Evolutionary conservation across 2,113 vertebrate species (phyloP), one percentile per base, ranked within the genome.

Genomic region (Scomber japonicus): DNA sequence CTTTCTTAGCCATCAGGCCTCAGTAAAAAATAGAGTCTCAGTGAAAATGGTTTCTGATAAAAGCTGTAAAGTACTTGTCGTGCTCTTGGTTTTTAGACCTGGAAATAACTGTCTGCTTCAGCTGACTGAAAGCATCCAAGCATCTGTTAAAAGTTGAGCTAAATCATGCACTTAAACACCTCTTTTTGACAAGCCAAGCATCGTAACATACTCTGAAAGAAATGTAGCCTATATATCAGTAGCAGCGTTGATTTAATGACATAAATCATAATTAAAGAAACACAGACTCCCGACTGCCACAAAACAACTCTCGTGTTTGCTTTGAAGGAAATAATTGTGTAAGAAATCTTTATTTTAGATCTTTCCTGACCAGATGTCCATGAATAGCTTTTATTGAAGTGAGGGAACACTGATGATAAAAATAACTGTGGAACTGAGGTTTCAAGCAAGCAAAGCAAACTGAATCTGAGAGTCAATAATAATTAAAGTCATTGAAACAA

Each of bases 1-100:
- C 74, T 88, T 90, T 70, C 76, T 80, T 44, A 79, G 46, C 74
- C 68, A 16, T 60, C 72, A 73, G 82, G 71, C 55, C 71, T 87
- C 7, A 1, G 77, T 44, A 59, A 49, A 79, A 87, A 84, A 78
- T 77, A 82, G 75, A 75, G 78, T 57, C 61, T 51, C 45, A 1
- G 65, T 78, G 59, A 46, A 83, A 85, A 56, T 11, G 56, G 51
- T 56, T 51, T 31, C 40, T 56, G 54, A 50, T 66, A 54, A 65
- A 72, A 3, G 56, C 61, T 12, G 46, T n/a, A 19, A 72, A 30
- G 59, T 62, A 55, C 51, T 16, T 53, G 46, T 48, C 59, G 60
- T 50, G 24, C 60, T 12, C 40, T 19, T 4, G 57, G 10, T 44
- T 60, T 60, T 27, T 57, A 13, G 50, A 62, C 56, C 11, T n/a